Evolutionary conservation across 2,113 vertebrate genomes (phyloP), one percentile per base, ranked within the genome.

Genomic region (Odocoileus virginianus): DNA sequence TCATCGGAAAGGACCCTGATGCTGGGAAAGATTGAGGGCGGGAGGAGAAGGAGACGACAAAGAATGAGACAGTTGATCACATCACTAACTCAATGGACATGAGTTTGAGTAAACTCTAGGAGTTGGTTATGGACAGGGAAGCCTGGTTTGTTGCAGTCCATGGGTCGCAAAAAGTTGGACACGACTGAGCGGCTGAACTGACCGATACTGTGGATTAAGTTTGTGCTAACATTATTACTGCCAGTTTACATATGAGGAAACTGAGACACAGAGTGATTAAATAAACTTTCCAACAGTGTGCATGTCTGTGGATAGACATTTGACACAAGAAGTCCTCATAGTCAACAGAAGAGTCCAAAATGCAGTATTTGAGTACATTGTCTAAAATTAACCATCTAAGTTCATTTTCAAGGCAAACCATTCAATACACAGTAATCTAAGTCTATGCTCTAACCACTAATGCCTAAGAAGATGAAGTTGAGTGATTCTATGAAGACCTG

Each of bases 21-120:
- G 33, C 17, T 67, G 17, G 64, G 33, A 36, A 11, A 21, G 17
- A 67, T 36, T 67, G 64, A 21, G 21, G 17, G 64, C 4, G 11
- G 4, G 17, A 36, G 17, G 1, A 67, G 33, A 67, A 11, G 33
- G 33, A 33, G 2, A 67, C 0, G 1, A 67, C 33, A 36, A 33
- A 36, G 17, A 17, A 67, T 67, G 33, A 67, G 17, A 21, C 5
- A 7, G 33, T 21, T 36, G 17, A 36, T 21, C 17, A 2, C 8
- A 67, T 67, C 8, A 67, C 64, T 21, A 17, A 67, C 17, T 67
- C 33, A 36, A 21, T 21, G 64, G 33, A 67, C 16, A n/a, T n/a
- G 33, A n/a, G 33, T 67, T 36, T 67, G 4, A 67, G 17, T 67
- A 36, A 36, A 2, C 4, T 36, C 33, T 0, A 2, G 33, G n/a